Percentiles rank a stretch among this genome's conserved stretches.
Evolutionary conservation across 2,113 vertebrate species (phyloP).

Genomic region (Sphaerodactylus townsendi): DNA sequence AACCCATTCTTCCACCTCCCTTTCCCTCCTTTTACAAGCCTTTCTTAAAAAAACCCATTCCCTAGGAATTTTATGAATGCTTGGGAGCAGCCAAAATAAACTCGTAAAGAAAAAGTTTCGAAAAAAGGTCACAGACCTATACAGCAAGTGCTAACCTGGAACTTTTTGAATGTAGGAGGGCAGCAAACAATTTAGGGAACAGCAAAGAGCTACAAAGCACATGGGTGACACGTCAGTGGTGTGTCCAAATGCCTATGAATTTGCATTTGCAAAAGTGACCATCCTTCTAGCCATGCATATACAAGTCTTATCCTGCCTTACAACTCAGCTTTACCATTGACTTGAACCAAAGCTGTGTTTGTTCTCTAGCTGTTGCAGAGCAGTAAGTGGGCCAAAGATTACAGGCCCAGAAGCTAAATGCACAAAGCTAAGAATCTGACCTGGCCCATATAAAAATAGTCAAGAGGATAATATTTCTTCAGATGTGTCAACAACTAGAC

Average conservation of each 20-base stretch:
- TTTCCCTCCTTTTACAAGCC: conserved; percentile 81
- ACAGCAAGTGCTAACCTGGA: conserved; percentile 76
- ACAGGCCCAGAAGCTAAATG: conserved; percentile 5
- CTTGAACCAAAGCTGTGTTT: conserved; percentile 4
- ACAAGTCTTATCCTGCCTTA: background rate
- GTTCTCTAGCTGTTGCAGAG: background rate
- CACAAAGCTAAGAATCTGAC: background rate
- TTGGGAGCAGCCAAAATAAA: conserved; percentile 83
- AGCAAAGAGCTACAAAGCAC: background rate
- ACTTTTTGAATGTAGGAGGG: conserved; percentile 64
- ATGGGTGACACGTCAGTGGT: too few relatives aligned
- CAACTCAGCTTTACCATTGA: background rate
- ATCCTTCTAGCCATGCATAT: background rate
- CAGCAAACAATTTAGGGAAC: background rate
- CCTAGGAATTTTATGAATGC: conserved; percentile 87
- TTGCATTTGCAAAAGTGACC: background rate
- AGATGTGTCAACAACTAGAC: background rate
- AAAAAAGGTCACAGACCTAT: conserved; percentile 77
- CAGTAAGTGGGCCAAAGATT: background rate
- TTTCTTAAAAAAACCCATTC: conserved; percentile 76
- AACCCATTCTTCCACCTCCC: conserved; percentile 65
- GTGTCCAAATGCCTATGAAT: background rate
- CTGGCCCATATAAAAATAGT: background rate
- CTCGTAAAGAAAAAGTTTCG: conserved; percentile 80
- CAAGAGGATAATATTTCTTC: background rate